Evolutionary conservation across 2,113 vertebrate species (phyloP).

Genomic region (Eurypyga helias): DNA sequence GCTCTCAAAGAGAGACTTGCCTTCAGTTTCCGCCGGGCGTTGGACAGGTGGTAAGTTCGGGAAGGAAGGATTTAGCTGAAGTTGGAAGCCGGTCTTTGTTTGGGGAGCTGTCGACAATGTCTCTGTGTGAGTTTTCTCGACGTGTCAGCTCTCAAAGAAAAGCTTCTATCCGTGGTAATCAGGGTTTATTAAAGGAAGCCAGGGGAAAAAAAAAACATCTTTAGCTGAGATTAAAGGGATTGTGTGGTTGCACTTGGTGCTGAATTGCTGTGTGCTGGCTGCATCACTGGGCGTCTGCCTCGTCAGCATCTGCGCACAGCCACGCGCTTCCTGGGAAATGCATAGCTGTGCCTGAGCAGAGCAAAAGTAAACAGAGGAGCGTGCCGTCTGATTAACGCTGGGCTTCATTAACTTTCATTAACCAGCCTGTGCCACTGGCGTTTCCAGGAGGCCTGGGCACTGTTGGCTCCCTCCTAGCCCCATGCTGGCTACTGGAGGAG

Average conservation of each 20-base stretch:
- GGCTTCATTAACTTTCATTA: conserved; percentile 8
- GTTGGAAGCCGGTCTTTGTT: not conserved
- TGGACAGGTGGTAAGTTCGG: not conserved
- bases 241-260: conserved; percentile 64
- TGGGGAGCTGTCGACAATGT: not conserved
- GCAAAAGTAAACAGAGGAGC: conserved; percentile 24
- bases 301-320: conserved; percentile 12
- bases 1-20: not conserved
- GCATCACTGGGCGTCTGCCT: conserved; percentile 14
- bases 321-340: not conserved
- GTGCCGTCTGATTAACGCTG: not conserved
- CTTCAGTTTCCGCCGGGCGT: not conserved
- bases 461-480: not conserved
- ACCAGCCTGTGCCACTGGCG: not conserved
- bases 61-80: conserved; percentile 22
- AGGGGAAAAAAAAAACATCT: not conserved
- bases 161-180: conserved; percentile 68
- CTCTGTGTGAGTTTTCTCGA: not conserved
- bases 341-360: not conserved
- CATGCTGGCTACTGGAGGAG: not conserved
- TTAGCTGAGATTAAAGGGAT: conserved; percentile 70
- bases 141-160: not conserved
- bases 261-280: conserved; percentile 43
- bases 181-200: conserved; percentile 54
- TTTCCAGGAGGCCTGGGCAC: not conserved